phyloP scores from a whole-genome alignment of 2,113 vertebrate genomes.

The Chamaetylas fuelleborni region DNA sequence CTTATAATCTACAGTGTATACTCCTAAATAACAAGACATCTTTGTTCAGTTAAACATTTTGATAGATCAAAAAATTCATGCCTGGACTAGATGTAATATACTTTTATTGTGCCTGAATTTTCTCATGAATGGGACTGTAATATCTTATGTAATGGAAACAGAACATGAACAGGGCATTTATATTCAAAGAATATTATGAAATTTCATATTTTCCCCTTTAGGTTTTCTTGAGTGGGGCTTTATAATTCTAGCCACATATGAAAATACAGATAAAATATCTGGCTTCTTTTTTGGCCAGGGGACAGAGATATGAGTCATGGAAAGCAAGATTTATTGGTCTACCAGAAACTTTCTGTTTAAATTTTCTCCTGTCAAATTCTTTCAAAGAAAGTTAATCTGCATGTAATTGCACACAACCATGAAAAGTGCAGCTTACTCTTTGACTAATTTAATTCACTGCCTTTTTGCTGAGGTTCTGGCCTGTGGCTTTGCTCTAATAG shows the following conservation, averaged over 20 bases:
- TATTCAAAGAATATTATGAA: neutral
- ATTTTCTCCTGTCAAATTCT: slow-evolving; percentile 45
- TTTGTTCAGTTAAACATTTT: neutral
- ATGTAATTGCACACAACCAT: slow-evolving; percentile 16
- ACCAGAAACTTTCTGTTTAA: slow-evolving; percentile 48
- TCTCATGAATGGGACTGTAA: neutral
- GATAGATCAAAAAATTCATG: neutral
- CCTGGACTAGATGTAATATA: neutral
- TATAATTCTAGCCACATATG: neutral
- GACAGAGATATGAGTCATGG: slow-evolving; percentile 34
- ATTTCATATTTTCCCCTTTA: neutral
- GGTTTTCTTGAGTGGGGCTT: neutral
- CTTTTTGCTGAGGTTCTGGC: slow-evolving; percentile 17
- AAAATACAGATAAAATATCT: slow-evolving; percentile 5
- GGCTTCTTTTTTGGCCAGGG: neutral
- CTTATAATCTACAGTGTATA: neutral
- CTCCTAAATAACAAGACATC: neutral
- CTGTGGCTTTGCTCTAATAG: slow-evolving; percentile 12
- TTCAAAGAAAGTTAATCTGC: slow-evolving; percentile 27
- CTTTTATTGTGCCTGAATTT: neutral
- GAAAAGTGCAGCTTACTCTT: slow-evolving; percentile 7
- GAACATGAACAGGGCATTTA: neutral
- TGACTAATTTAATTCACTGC: slow-evolving; percentile 32
- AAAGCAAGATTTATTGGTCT: slow-evolving; percentile 47
- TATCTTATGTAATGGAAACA: neutral